Base-by-base conservation (phyloP, 2,888 invertebrate genomes). In the Melieria omissa region DNA sequence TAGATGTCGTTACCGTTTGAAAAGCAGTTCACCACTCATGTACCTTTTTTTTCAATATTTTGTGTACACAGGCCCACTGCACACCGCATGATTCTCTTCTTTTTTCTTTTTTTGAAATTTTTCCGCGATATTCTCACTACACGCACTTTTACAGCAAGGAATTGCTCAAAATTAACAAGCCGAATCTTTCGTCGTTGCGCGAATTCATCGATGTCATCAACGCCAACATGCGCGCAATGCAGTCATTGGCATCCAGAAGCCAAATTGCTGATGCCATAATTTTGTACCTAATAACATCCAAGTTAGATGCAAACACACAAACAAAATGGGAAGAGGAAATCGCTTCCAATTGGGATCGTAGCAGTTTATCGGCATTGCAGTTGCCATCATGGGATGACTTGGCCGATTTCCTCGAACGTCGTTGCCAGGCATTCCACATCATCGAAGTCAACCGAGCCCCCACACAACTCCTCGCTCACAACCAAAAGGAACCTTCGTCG, bases 251-350 rank as follows among this genome's bases (percentile, higher is more conserved):
- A 49, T 54, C 63, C 14, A 65, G 12, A 29, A 14, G 29, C n/a
- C 70, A 73, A 72, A 74, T 74, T 55, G 61, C 74, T 7, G 72
- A 76, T 8, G 70, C 58, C 8, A 70, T 71, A 45, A 14, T 75
- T 9, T 58, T 75, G 54, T 68, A 73, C 46, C 54, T 75, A 44
- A 58, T 75, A 42, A 49, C 54, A 0, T 63, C 71, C 7, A 73
- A 71, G 52, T 62, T 75, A 4, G 75, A 75, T 65, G 16, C 60
- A 7, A 52, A 74, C 4, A 68, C 69, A 4, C 67, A 71, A 61
- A 10, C 46, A 42, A 75, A 75, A 67, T 74, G 67, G 73, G 73
- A 74, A 58, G 73, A 75, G 8, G 67, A 73, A 58, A n/a, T 66
- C 5, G 69, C 64, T 4, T 61, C 63, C 42, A 70, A 47, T n/a